Evolutionary conservation across 2,113 vertebrate species (phyloP), one percentile per base, ranked within the genome.

Genomic region (Eulemur macaco): DNA sequence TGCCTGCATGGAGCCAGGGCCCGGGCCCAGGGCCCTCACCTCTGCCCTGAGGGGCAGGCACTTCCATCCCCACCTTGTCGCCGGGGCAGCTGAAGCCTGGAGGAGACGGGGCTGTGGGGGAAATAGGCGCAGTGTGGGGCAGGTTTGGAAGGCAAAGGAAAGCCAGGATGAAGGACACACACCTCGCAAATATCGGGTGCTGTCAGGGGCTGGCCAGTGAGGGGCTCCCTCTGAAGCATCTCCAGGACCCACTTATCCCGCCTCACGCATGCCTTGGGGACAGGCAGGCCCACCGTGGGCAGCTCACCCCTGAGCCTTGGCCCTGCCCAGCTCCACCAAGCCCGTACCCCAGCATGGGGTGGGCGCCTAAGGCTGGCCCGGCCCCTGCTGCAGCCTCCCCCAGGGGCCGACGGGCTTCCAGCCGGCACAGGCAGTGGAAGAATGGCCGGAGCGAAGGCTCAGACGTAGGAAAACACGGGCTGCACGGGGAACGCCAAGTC

Each of bases 391-490:
- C 2, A 1, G 27, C 54, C n/a, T 54, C 64, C 42, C 12, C 1
- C 37, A 81, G 42, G 74, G 54, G 20, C 15, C 3, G 17, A 0
- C 17, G 17, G 21, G 74, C 37, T 91, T 73, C 89, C 20, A 37
- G 8, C 52, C 39, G 56, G 37, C 37, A 20, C 52, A 45, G 37
- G 29, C 21, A 34, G 12, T 18, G 17, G 50, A 47, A 47, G 42
- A n/a, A 31, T 14, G 6, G 54, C 66, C 6, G 27, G 4, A 63
- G 54, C 2, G 1, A 47, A 89, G 54, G 27, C 6, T 0, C 2
- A 11, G 42, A 73, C 9, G 64, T 25, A 56, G 37, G 56, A 39
- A 15, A 20, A 25, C 50, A 21, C 9, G 31, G n/a, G 14, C 37
- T 81, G 8, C 14, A 17, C 2, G 4, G 58, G 23, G 47, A 56